Base-by-base conservation (phyloP, 1,140 invertebrate species). In the Antheraea mylitta region DNA sequence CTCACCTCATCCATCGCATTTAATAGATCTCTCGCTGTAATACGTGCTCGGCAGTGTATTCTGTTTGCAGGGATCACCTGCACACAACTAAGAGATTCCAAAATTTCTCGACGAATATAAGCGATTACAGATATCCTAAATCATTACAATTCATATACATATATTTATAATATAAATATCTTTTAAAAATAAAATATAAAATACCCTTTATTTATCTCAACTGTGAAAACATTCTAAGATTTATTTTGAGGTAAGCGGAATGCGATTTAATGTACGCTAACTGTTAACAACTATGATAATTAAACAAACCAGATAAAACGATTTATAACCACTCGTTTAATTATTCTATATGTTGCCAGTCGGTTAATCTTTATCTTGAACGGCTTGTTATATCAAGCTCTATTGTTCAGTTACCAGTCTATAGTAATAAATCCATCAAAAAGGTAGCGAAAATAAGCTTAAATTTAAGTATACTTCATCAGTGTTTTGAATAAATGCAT, bases 371-470 rank as follows among this genome's bases (percentile, higher is more conserved):
- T 66, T 58, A 66, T 19, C 22, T 66, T 66, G 22, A 30, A 66
- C 45, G 13, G 67, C 38, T 69, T 64, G 68, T 65, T 38, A 58
- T 63, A 72, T 66, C 36, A 18, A 18, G 11, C 45, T 67, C 60
- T 70, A 72, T 75, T 75, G 69, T 78, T 76, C 72, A 68, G 76
- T 78, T 75, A 66, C 64, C 58, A 63, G 59, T 71, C 19, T 61
- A 22, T 66, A 48, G 48, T 64, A 65, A 79, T 76, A 79, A 81
- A 78, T 79, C 67, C 73, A 77, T 82, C 75, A 80, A 71, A 73
- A 78, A 83, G 78, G 79, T 85, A 80, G 73, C 78, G 81, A 82
- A 87, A 86, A 86, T 82, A 80, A 81, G 79, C 79, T 80, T 85
- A 71, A 69, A 75, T 82, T 86, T 80, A 83, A 82, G 75, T 83